Base-by-base conservation (phyloP, 2,113 vertebrate genomes). In the Lepus europaeus region DNA sequence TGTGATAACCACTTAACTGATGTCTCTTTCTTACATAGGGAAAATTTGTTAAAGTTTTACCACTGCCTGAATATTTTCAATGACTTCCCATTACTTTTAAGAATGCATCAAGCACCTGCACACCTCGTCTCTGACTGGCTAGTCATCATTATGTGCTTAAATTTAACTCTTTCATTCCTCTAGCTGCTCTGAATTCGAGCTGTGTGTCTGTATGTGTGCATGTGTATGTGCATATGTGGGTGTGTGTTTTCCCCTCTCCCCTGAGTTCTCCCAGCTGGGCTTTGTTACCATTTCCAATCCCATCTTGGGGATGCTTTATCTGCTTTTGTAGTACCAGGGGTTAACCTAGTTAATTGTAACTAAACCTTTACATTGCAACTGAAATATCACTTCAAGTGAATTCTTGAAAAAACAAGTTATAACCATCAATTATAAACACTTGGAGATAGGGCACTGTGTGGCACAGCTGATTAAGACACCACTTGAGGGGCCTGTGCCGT, bases 81-180 rank as follows among this genome's bases (percentile, higher is more conserved):
- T 83, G 72, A 85, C 31, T 87, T 87, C 3, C 51, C 23, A 45
- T 87, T 78, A 56, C 33, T 83, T 83, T 90, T 59, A 93, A 89
- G 51, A 91, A 63, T 39, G 83, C n/a, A 39, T 14, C 17, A 80
- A 95, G 51, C 20, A 9, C 66, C 12, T 19, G 45, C 0, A 14
- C 31, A 53, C 66, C 63, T 90, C 36, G 53, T 31, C 13, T 88
- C 45, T 45, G n/a, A 39, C 6, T 36, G 11, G 85, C 59, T 84
- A 29, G 14, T 74, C 5, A 70, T 94, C 51, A 61, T 9, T 7
- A 81, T 79, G 23, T 59, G n/a, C 3, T 92, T 36, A 36, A 36
- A 45, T 45, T 45, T 45, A 45, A 45, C 45, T 45, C 45, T 94
- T 92, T 22, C 64, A 12, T 68, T 45, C 1, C 33, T 93, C 66